Base-by-base conservation (phyloP, 2,888 invertebrate genomes). In the Ctenicera cuprea region DNA sequence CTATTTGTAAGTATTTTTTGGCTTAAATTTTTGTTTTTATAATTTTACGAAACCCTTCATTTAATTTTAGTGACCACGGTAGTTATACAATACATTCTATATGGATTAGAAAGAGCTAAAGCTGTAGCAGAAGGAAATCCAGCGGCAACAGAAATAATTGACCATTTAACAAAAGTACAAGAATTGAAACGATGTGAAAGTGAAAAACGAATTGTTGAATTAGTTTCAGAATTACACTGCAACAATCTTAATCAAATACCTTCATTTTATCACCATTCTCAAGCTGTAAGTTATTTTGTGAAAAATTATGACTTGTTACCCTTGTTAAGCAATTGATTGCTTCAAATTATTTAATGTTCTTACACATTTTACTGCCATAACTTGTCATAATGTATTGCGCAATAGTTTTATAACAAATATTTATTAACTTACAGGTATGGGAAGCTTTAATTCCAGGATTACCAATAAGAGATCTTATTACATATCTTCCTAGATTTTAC, bases 211-310 rank as follows among this genome's bases (percentile, higher is more conserved):
- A 91, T 91, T 3, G 89, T 90, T 0, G 83, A 83, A 12, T 84
- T 92, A 14, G 87, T 90, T 0, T 84, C 87, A 68, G 85, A 87
- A 43, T 85, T 91, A 76, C 86, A 89, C 59, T 90, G 93, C 59
- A 68, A 89, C 7, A 65, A 89, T 8, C 86, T 94, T 43, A 91
- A 92, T 79, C 93, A 94, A 84, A 89, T 94, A n/a, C 93, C 94
- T 66, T 90, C 92, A 5, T 89, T 89, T 80, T 86, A 93, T 74
- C 86, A 93, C 52, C 93, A 92, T 78, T 89, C 90, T 52, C 89
- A 89, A 83, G 89, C 90, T 82, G 92, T 93, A 86, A 85, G 88
- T 82, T 57, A 12, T 43, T 38, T 33, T 26, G 26, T 5, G 3
- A 26, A 26, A 2, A 3, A 20, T 52, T 5, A 26, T 5, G 2